phyloP scores from a whole-genome alignment of 2,888 invertebrate genomes.

The Charanyca ferruginea region DNA sequence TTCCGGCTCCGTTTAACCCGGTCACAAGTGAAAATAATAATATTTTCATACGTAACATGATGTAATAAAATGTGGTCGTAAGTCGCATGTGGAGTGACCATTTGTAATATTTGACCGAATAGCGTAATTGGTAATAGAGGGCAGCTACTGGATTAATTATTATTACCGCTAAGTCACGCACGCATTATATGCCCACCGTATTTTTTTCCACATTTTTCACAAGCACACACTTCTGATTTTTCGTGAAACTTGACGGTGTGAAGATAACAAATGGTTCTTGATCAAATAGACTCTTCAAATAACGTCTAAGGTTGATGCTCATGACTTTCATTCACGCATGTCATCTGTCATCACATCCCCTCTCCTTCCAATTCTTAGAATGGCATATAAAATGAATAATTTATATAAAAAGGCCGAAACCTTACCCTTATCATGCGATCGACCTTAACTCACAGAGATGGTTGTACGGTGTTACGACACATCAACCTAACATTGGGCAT shows the following conservation, averaged over 20 bases:
- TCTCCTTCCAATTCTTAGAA: constrained; percentile 42
- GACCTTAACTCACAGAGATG: constrained; percentile 63
- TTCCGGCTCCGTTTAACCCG: constrained; percentile 67
- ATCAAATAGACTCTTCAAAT: constrained; percentile 21
- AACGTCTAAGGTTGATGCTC: constrained; percentile 28
- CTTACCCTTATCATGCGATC: constrained; percentile 60
- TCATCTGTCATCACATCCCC: constrained; percentile 49
- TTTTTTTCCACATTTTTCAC: constrained; percentile 27
- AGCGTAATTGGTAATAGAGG: constrained; percentile 74
- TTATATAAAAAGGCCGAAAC: constrained; percentile 59
- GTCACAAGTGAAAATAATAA: constrained; percentile 61
- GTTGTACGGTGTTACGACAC: constrained; percentile 59
- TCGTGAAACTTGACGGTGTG: neutral
- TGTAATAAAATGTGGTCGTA: constrained; percentile 52
- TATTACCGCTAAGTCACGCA: constrained; percentile 73
- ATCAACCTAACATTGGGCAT: constrained; percentile 77
- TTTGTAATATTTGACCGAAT: constrained; percentile 76
- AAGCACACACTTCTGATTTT: constrained; percentile 1
- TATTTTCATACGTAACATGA: constrained; percentile 57
- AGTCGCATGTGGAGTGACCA: constrained; percentile 73
- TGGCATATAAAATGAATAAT: constrained; percentile 60
- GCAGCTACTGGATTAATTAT: constrained; percentile 69
- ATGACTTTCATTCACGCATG: constrained; percentile 53
- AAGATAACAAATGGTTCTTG: constrained; percentile 15
- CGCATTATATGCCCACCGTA: constrained; percentile 36